phyloP scores from a whole-genome alignment of 2,797 vertebrate species.

The Podarcis lilfordi region DNA sequence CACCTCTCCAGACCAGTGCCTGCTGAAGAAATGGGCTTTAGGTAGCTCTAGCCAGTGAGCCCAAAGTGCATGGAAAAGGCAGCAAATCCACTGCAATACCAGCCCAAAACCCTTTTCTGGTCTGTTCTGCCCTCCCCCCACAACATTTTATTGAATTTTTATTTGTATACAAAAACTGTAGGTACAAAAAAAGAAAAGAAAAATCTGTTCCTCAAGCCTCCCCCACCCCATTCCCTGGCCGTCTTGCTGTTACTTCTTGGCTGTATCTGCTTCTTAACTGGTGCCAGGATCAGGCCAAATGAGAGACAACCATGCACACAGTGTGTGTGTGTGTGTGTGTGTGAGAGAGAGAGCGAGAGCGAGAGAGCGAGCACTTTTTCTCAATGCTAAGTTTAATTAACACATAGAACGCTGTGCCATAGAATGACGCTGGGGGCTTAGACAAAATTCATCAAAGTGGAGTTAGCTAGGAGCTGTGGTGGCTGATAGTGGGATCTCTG shows the following conservation, averaged over 20 bases:
- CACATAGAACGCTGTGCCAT: too few relatives aligned
- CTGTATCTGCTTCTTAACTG: background rate
- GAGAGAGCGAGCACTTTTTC: too few relatives aligned
- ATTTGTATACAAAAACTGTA: too few relatives aligned
- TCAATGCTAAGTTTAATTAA: background rate
- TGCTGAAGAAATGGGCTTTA: background rate
- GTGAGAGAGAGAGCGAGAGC: background rate
- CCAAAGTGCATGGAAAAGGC: background rate
- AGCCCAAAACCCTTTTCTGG: accelerated
- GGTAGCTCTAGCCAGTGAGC: background rate
- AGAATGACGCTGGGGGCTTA: background rate
- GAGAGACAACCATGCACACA: too few relatives aligned
- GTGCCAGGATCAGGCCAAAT: too few relatives aligned
- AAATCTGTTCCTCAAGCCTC: background rate
- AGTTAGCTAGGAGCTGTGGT: background rate
- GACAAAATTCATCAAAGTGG: too few relatives aligned
- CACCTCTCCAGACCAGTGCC: background rate
- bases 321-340: too few relatives aligned
- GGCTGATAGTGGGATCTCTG: background rate
- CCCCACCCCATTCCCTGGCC: accelerated
- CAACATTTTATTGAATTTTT: too few relatives aligned
- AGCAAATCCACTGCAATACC: accelerated
- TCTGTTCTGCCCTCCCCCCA: too few relatives aligned
- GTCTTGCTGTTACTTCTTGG: background rate
- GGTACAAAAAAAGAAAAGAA: too few relatives aligned